Evolutionary conservation across 2,888 invertebrate species (phyloP), one percentile per base, ranked within the genome.

Genomic region (Neoitamus cyanurus): DNA sequence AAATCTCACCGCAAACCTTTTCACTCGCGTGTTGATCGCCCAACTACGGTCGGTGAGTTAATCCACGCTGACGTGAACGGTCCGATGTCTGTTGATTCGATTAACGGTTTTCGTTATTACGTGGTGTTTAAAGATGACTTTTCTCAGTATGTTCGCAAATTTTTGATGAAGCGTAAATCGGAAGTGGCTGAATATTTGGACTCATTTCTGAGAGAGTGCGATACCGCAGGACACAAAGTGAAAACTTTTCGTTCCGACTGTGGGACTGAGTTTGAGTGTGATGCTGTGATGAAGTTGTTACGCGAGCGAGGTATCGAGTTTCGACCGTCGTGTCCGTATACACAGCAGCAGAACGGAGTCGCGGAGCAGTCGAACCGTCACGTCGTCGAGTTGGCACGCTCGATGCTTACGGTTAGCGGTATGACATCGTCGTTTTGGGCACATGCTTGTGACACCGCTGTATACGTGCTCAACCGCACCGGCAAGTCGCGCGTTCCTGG

Each of bases 181-280:
- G 72, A 72, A 72, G 72, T 72, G 72, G 72, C 31, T 30, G 31
- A 2, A 25, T 9, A 72, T 72, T 72, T 72, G 31, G 72, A 72
- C 28, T 15, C 72, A 72, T 72, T 72, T 72, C 11, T 5, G 31
- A n/a, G n/a, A n/a, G n/a, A n/a, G n/a, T n/a, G n/a, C n/a, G n/a
- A n/a, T n/a, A n/a, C n/a, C n/a, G n/a, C 72, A 13, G 72, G 72
- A 72, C 72, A 72, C 30, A 72, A 72, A 72, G 72, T 30, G 72
- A 72, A 72, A 72, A 31, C 3, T 72, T 72, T n/a, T n/a, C n/a
- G n/a, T n/a, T 31, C 28, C 31, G 72, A 72, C 31, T 72, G 72
- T 72, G 72, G 72, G 30, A 31, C 30, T 72, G 28, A 72, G 3
- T 72, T 72, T 72, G 72, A 72, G 1, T 72, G 72, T 31, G 72